Evolutionary conservation across 2,113 vertebrate species (phyloP), one percentile per base, ranked within the genome.

Genomic region (Eubucco bourcierii): DNA sequence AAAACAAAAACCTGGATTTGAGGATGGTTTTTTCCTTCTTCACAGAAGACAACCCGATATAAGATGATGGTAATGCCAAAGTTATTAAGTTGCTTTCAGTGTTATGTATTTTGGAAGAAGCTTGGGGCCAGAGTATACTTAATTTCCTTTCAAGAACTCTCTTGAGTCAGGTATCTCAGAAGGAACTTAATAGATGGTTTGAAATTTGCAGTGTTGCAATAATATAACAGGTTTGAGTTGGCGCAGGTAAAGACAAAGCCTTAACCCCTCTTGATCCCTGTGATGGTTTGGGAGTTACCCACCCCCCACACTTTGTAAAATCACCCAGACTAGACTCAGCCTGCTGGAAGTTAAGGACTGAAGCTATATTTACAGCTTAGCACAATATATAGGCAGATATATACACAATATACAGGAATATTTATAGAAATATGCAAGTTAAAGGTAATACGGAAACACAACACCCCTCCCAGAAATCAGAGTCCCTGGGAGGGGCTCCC

Each of bases 1-100:
- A 56, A 37, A 78, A 37, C 31, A 74, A 67, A 76, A 84, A 59
- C 11, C 9, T 34, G 19, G 10, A 56, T 71, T 74, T 64, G 4
- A 50, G 15, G 0, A 5, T 7, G 2, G 1, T 47, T 19, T 3
- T 3, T 9, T 19, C 60, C 16, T 19, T 19, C 12, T 37, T 72
- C 15, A 11, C 4, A 34, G 28, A 41, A 74, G 17, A 90, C 90
- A 80, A 78, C 33, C 2, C 33, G 75, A 53, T 23, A 50, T 3
- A 44, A 44, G 10, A 4, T 39, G 1, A n/a, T 10, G 7, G 7
- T 29, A 34, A 73, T 29, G 10, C 4, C 60, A 29, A 80, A n/a
- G 9, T 47, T 58, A 72, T 11, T 72, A 31, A 8, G 61, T 5
- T 39, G 11, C 12, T 79, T 84, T 73, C 37, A 34, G 25, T 16